phyloP scores from a whole-genome alignment of 1,140 invertebrate species.

The Centruroides sculpturatus region DNA sequence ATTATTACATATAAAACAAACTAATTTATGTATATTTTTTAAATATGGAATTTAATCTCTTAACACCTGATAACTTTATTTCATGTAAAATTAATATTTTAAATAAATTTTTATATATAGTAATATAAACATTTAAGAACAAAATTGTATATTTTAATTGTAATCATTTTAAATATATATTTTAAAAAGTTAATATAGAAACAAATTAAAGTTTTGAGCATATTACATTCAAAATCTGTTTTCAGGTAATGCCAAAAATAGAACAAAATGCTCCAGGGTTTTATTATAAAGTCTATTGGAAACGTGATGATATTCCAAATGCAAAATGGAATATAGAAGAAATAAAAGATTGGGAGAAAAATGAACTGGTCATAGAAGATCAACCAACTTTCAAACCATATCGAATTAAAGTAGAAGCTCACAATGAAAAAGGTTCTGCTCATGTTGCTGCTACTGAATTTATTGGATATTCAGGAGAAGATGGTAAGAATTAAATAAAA shows the following conservation, averaged over 20 bases:
- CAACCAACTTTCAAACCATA: constrained; percentile 84
- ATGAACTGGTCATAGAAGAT: constrained; percentile 52
- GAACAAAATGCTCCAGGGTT: constrained; percentile 92
- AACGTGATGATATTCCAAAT: constrained; percentile 55
- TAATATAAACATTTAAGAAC: too few relatives aligned
- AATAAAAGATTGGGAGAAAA: constrained; percentile 57
- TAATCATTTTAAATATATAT: too few relatives aligned
- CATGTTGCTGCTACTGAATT: constrained; percentile 64
- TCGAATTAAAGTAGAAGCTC: constrained; percentile 77
- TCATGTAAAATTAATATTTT: too few relatives aligned
- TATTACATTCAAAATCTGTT: neutral
- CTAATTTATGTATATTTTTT: too few relatives aligned
- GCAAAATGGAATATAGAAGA: constrained; percentile 52
- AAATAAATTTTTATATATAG: too few relatives aligned
- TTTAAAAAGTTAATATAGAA: too few relatives aligned
- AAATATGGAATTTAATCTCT: too few relatives aligned
- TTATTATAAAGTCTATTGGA: constrained; percentile 77
- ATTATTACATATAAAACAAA: too few relatives aligned
- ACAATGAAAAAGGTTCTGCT: constrained; percentile 78
- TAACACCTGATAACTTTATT: too few relatives aligned
- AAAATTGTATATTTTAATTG: too few relatives aligned
- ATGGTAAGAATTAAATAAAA: constrained; percentile 35
- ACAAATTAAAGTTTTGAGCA: too few relatives aligned
- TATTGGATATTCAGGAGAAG: constrained; percentile 88
- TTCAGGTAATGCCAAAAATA: constrained; percentile 79